These are phyloP conservation scores for Drosophila multiciliata DNA, from an alignment of 2,888 invertebrate genomes.

Conservation along the genomic window DNA sequence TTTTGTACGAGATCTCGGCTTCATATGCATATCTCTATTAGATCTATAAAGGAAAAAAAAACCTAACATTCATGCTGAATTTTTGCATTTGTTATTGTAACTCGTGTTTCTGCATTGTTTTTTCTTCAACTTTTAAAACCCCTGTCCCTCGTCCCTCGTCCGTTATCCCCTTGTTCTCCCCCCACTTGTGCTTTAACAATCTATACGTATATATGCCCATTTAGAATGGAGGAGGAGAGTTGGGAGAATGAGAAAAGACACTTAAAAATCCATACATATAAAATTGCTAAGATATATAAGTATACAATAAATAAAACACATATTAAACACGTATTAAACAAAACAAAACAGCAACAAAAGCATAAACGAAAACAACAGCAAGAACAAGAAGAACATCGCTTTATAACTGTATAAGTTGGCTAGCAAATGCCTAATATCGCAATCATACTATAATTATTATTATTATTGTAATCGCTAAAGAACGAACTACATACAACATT, in stretches of 20 bases:
- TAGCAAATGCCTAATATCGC: conserved; percentile 38
- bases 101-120: conserved; percentile 32
- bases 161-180: conserved; percentile 1
- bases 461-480: conserved; percentile 38
- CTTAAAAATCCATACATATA: conserved; percentile 4
- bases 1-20: conserved; percentile 63
- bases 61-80: conserved; percentile 42
- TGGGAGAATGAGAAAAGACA: conserved; percentile 10
- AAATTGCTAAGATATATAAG: conserved; percentile 30
- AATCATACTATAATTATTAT: conserved; percentile 45
- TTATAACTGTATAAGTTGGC: conserved; percentile 59
- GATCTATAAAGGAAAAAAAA: conserved; percentile 12
- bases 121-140: conserved; percentile 5
- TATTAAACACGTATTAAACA: conserved; percentile 32
- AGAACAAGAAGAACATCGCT: conserved; percentile 40
- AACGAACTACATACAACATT: conserved; percentile 11
- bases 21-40: conserved; percentile 56
- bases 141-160: neutral
- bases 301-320: conserved; percentile 7
- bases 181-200: conserved; percentile 44
- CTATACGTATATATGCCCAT: neutral
- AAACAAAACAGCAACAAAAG: conserved; percentile 4
- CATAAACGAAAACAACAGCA: conserved; percentile 9
- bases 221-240: neutral
- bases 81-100: conserved; percentile 59